A percentile compares a stretch with the other conserved stretches of the same genome.
Conservation (phyloP, 2,797 vertebrate species). For the Sphenodon punctatus region DNA sequence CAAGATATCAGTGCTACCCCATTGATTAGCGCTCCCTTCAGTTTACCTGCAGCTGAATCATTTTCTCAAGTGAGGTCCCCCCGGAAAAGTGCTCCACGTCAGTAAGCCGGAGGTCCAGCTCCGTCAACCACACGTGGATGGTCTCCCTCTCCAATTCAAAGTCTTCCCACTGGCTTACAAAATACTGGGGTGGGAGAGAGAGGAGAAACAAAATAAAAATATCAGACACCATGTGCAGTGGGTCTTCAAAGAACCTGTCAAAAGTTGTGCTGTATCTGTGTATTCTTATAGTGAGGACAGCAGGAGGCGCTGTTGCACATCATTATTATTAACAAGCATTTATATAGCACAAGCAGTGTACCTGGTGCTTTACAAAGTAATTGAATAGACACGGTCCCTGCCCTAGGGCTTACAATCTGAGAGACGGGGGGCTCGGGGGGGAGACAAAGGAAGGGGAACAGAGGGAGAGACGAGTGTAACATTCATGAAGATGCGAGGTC, state of each 20-base stretch:
- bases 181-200: slow-evolving; percentile 56
- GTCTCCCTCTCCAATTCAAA: slow-evolving; percentile 80
- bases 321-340: too few species aligned
- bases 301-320: neutral
- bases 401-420: too few species aligned
- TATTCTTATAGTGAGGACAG: neutral
- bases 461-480: too few species aligned
- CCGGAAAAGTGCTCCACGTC: slow-evolving; percentile 78
- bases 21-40: too few species aligned
- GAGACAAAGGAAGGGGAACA: too few species aligned
- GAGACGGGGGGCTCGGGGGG: too few species aligned
- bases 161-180: slow-evolving; percentile 77
- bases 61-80: slow-evolving; percentile 75
- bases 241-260: too few species aligned
- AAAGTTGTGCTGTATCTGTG: neutral
- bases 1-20: too few species aligned
- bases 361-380: too few species aligned
- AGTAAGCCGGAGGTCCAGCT: slow-evolving; percentile 77
- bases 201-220: neutral
- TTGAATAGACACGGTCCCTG: too few species aligned
- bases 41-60: slow-evolving; percentile 79
- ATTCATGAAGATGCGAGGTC: too few species aligned
- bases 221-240: neutral
- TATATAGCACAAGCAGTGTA: too few species aligned
- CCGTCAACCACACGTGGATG: slow-evolving; percentile 77